Conservation (phyloP, 2,888 invertebrate species). For the Drosophila meridiana region DNA sequence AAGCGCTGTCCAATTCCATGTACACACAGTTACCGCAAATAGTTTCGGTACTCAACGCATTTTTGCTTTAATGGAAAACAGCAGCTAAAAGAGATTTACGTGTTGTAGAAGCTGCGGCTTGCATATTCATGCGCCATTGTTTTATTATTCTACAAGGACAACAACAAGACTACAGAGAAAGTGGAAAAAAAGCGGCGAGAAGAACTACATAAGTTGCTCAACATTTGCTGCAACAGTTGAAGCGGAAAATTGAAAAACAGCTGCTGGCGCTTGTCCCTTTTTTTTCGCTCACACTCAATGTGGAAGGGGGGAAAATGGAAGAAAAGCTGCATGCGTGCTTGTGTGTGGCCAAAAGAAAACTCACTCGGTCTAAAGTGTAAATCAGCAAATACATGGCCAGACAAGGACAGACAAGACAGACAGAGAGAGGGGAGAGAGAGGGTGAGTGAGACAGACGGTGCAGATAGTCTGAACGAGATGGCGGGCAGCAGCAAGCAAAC, state of each 20-base stretch:
- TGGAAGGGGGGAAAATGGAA: constrained; percentile 1
- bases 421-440: background rate
- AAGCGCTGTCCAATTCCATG: constrained; percentile 41
- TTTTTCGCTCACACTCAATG: constrained; percentile 25
- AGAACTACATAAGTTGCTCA: constrained; percentile 37
- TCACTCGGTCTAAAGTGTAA: constrained; percentile 60
- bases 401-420: constrained; percentile 4
- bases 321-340: constrained; percentile 47
- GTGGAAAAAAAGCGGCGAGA: background rate
- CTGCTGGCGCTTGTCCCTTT: constrained; percentile 55
- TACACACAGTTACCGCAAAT: constrained; percentile 45
- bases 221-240: constrained; percentile 70
- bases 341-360: constrained; percentile 38
- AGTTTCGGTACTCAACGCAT: constrained; percentile 54
- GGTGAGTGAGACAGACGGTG: background rate
- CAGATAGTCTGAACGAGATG: constrained; percentile 17
- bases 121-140: constrained; percentile 69
- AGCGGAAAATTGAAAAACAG: constrained; percentile 80
- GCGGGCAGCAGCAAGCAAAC: constrained; percentile 32
- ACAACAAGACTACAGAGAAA: background rate
- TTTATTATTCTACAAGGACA: constrained; percentile 43
- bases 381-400: constrained; percentile 60
- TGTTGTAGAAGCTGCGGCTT: constrained; percentile 39
- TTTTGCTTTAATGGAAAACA: constrained; percentile 49
- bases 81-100: constrained; percentile 54